Conservation (phyloP, 2,888 invertebrate species). For the Platycnemis pennipes region DNA sequence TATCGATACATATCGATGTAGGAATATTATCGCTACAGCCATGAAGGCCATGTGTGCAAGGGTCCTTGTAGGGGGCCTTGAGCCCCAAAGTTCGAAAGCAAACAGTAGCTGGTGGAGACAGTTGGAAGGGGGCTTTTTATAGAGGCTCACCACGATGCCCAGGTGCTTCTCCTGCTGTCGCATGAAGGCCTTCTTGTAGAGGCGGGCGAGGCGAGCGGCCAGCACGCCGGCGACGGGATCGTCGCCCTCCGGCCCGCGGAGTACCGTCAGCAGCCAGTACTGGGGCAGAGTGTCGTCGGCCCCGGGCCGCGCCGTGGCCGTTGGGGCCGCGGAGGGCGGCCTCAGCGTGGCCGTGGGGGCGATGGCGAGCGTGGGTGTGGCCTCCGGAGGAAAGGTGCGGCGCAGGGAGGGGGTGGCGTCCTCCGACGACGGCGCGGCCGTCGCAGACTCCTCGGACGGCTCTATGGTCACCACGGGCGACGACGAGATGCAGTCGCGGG, state of each 20-base stretch:
- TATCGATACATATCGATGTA: no score
- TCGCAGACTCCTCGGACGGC: conserved; percentile 18
- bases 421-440: neutral
- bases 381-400: conserved; percentile 77
- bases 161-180: conserved; percentile 90
- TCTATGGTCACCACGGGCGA: neutral
- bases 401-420: conserved; percentile 47
- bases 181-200: conserved; percentile 89
- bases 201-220: conserved; percentile 84
- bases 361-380: conserved; percentile 81
- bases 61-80: no score
- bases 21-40: no score
- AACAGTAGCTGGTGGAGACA: no score
- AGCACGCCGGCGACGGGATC: conserved; percentile 70
- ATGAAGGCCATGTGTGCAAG: no score
- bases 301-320: neutral
- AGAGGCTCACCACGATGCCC: conserved; percentile 81
- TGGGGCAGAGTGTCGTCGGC: conserved; percentile 75
- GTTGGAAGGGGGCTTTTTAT: no score
- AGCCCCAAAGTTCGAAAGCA: no score
- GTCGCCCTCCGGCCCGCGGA: conserved; percentile 83
- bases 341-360: conserved; percentile 82
- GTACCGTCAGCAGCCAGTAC: conserved; percentile 91
- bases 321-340: neutral
- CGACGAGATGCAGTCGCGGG: neutral